Percentiles rank a stretch among this genome's conserved stretches.
phyloP scores from a whole-genome alignment of 2,888 invertebrate genomes.

The Tryphoninae sp. region DNA sequence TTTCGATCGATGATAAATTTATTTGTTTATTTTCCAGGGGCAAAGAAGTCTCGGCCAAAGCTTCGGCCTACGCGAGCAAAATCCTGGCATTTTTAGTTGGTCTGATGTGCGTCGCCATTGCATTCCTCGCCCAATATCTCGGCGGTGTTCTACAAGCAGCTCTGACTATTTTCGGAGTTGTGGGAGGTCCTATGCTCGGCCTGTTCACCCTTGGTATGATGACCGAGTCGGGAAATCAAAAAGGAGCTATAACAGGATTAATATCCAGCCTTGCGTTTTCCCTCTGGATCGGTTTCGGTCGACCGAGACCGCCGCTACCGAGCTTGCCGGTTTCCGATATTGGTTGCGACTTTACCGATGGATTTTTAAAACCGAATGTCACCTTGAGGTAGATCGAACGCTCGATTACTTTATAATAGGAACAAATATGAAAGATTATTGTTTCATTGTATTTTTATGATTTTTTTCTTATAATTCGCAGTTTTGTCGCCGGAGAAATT shows the following conservation, averaged over 20 bases:
- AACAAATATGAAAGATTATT: background rate
- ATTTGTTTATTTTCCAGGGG: conserved; percentile 63
- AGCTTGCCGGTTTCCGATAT: conserved; percentile 83
- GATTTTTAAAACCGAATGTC: background rate
- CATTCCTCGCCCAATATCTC: conserved; percentile 84
- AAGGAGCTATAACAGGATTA: conserved; percentile 88
- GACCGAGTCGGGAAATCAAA: conserved; percentile 87
- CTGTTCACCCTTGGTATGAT: conserved; percentile 94
- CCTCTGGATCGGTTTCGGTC: conserved; percentile 93
- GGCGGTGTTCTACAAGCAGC: conserved; percentile 93
- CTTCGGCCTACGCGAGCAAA: conserved; percentile 80
- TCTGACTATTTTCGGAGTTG: conserved; percentile 92
- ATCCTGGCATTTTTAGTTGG: conserved; percentile 89
- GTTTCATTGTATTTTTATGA: background rate
- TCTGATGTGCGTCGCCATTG: conserved; percentile 88
- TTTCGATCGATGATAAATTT: background rate
- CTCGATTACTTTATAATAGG: background rate
- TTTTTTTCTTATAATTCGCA: background rate
- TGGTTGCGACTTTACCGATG: conserved; percentile 81
- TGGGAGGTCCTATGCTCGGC: conserved; percentile 92
- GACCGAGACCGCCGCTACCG: conserved; percentile 85
- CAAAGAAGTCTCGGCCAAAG: conserved; percentile 61
- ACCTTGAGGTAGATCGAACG: conserved; percentile 19
- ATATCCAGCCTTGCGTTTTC: conserved; percentile 86
- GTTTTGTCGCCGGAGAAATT: background rate